Base-by-base conservation (phyloP, 2,797 vertebrate species). In the Pseudomugil tenellus region DNA sequence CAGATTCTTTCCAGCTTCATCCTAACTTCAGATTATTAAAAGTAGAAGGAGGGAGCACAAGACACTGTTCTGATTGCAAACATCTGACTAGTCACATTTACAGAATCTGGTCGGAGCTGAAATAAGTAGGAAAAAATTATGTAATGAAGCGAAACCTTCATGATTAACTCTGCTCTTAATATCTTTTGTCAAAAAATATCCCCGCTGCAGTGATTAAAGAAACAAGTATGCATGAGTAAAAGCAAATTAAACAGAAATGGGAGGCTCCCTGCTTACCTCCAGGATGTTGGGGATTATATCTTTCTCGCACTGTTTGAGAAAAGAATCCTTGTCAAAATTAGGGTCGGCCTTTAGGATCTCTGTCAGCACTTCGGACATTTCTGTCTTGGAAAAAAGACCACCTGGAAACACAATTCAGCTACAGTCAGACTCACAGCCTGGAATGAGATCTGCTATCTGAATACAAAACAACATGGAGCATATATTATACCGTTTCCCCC, bases 231-330 rank as follows among this genome's bases (percentile, higher is more conserved):
- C 60, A 25, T 11, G 14, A 63, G 19, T n/a, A 3, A 13, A 21
- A 0, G 19, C 5, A 4, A 12, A 14, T 12, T 28, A 0, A 19
- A 37, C 19, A 14, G 26, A 32, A 13, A 19, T 11, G 29, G 28
- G 21, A 52, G 3, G 31, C 59, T 55, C 64, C 11, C 11, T 0
- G 2, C 57, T 78, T 78, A 97, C 96, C 96, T 99, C 96, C 17
- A 98, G 88, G 56, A 98, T 92, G 56, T 97, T 97, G 34, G 96
- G 96, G 67, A 98, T 98, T 81, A 98, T 98, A 82, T 98, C 96
- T 0, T 77, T 80, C 84, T 98, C 95, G 0, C 97, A 98, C 46
- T 97, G 95, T 84, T 93, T 93, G 74, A 98, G 91, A 77, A 99
- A 98, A 0, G 76, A 91, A 62, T 97, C 96, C 83, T 97, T 98